Evolutionary conservation across 92 coral and sea anemone species (phyloP), one percentile per base, ranked within the genome.

Genomic region (Anthopleura xanthogrammica): DNA sequence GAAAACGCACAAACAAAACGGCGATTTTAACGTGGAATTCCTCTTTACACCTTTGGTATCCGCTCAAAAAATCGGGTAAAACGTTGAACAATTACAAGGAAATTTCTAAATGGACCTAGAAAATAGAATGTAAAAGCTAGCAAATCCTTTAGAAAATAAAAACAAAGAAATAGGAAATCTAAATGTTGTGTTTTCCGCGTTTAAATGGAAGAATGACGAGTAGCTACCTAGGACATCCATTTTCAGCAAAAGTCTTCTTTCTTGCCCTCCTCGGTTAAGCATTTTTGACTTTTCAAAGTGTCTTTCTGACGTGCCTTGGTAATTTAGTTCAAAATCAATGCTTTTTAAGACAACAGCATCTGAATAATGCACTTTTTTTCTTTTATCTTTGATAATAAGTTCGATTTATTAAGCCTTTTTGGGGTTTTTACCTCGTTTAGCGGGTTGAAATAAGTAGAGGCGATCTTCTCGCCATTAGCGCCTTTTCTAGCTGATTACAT

Each of bases 401-500:
- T 12, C 81, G 60, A 57, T 83, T 83, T 83, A 77, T 76, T 58
- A 83, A 66, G 86, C 82, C 87, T 77, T 84, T 84, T 84, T 24
- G 72, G 36, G 79, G 46, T 16, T 72, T 85, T 78, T 85, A 50
- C 22, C 72, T 52, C 77, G 72, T 41, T 66, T 79, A 43, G 80
- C 60, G 58, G 81, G 82, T 72, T 60, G 16, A 79, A 57, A 71
- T 82, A 54, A 74, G 36, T 46, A 54, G 84, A n/a, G 13, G 3
- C 20, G 66, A 76, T 60, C 20, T 43, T 19, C 14, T 54, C 60
- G 60, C 82, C 87, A 84, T 84, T 84, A 84, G 74, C 64, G 55
- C 55, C 2, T 39, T 57, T 42, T 58, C 14, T 1, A 75, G 64
- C 76, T 22, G 77, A 81, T 81, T 68, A 50, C 78, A 70, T 22